Percentiles rank a stretch among this genome's conserved stretches.
Conservation (phyloP, 2,888 invertebrate species). For the Cotesia congregata region DNA sequence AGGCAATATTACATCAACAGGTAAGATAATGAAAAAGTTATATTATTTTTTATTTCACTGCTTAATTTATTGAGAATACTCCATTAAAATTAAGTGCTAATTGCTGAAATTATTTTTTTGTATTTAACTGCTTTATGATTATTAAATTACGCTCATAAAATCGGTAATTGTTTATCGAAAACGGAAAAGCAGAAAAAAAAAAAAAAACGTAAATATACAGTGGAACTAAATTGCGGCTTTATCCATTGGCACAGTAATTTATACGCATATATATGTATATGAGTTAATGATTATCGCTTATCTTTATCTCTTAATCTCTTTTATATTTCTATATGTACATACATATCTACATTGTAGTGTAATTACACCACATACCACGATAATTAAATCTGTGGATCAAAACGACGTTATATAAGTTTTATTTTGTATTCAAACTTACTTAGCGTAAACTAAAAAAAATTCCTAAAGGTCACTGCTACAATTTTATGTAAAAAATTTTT, state of each 20-base stretch:
- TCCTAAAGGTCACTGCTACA: no score
- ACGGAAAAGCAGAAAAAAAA: neutral
- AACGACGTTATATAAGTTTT: neutral
- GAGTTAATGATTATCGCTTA: neutral
- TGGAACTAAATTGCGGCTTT: neutral
- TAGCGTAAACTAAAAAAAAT: no score
- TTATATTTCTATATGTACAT: constrained; percentile 6
- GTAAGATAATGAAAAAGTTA: constrained; percentile 51
- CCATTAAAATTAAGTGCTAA: neutral
- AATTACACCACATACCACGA: constrained; percentile 11
- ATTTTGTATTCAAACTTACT: no score
- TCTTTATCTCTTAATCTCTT: constrained; percentile 26
- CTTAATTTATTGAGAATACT: constrained; percentile 7
- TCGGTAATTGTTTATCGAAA: neutral
- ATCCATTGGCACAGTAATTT: neutral
- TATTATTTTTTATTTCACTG: neutral
- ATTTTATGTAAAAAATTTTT: no score
- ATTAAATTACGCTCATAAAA: neutral
- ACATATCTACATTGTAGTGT: constrained; percentile 3
- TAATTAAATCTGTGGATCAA: constrained; percentile 8
- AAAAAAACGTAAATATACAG: neutral
- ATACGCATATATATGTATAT: neutral
- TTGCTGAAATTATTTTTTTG: neutral
- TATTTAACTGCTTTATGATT: neutral
- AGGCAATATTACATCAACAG: constrained; percentile 66